Base-by-base conservation (phyloP, 1,140 invertebrate species). In the Drosophila rufa region DNA sequence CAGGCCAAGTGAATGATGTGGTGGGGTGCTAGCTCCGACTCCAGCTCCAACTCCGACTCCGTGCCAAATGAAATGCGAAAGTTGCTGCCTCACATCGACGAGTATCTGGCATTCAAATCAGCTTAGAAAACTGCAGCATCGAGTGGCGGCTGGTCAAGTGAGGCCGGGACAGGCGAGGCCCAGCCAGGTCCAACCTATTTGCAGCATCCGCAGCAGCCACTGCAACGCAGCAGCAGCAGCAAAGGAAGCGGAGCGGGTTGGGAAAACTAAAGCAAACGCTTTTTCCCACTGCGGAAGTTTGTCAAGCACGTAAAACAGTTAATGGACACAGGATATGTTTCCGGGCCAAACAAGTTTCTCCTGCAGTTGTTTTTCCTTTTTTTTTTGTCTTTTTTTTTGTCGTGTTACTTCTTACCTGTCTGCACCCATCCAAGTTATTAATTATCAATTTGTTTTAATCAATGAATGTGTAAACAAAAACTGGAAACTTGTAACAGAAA, bases 281-380 rank as follows among this genome's bases (percentile, higher is more conserved):
- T 55, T 69, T 48, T 56, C 51, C 9, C 27, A 50, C 66, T 81
- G 68, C 85, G 85, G 85, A 90, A 90, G 85, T 90, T 90, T 74
- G 75, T 80, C 77, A 78, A 90, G 75, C 82, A 84, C 70, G 81
- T 79, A 85, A 85, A 90, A 90, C 81, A 91, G 85, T 90, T 90
- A 90, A 90, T 90, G 81, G 79, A 84, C 85, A 90, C 85, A 90
- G 85, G 85, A 90, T 90, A 90, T 90, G 75, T 90, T 90, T 90
- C 85, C 85, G 85, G 68, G 65, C 38, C 58, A 69, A 90, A 90
- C 85, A 25, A 62, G 85, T 90, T 84, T 74, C 60, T 17, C 33
- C 45, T 9, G 17, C 30, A 60, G 19, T 14, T 36, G 56, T 43
- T 47, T 43, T 65, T 38, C 17, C 2, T 43, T 43, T 65, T 33